Percentiles rank a stretch among this genome's conserved stretches.
These are phyloP conservation scores for Osmerus mordax DNA, from an alignment of 2,113 vertebrate genomes.

Conservation along the genomic window DNA sequence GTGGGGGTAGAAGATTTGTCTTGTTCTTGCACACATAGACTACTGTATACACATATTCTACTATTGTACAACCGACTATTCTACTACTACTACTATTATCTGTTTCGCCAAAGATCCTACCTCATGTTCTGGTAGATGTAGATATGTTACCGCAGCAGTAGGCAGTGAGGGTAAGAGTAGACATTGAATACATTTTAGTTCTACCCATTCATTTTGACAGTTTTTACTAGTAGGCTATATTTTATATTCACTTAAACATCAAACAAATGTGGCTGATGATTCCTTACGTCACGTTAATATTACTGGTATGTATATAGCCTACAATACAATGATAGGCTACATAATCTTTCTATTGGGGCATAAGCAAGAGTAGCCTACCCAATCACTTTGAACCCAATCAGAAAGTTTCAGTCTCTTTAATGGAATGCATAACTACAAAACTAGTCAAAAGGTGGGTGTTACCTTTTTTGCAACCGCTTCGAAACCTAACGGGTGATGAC, in stretches of 20 bases:
- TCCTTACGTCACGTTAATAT: too few relatives aligned
- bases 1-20: constrained; percentile 6
- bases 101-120: neutral
- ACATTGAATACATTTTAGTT: too few relatives aligned
- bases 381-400: too few relatives aligned
- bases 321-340: too few relatives aligned
- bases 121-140: constrained; percentile 12
- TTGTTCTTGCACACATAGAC: neutral
- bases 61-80: neutral
- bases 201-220: too few relatives aligned
- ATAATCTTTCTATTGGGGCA: too few relatives aligned
- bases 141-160: neutral
- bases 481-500: constrained; percentile 2
- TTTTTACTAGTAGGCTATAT: too few relatives aligned
- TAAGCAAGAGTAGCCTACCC: too few relatives aligned
- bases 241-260: too few relatives aligned
- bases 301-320: too few relatives aligned
- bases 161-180: neutral
- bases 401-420: too few relatives aligned
- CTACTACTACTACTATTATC: neutral
- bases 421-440: neutral
- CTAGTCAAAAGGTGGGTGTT: constrained; percentile 32
- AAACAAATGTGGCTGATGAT: too few relatives aligned
- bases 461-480: neutral
- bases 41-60: neutral